These are phyloP conservation scores for Chrysoperla carnea DNA, from an alignment of 1,140 invertebrate species.

Conservation along the genomic window DNA sequence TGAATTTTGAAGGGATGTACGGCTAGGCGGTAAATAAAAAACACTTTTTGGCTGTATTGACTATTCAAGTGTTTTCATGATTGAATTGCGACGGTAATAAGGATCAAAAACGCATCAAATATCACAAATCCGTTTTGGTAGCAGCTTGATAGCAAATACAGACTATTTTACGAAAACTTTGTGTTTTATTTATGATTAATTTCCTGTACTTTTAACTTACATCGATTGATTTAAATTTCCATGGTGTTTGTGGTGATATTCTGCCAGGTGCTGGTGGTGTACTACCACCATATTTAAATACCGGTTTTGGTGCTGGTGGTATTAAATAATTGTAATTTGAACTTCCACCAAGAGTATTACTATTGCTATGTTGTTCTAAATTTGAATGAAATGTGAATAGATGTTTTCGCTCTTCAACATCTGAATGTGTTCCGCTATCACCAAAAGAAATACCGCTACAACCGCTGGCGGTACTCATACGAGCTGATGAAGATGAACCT, in stretches of 20 bases:
- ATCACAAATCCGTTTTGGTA: no score
- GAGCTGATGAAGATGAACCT: slow-evolving; percentile 59
- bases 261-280: slow-evolving; percentile 15
- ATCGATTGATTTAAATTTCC: slow-evolving; percentile 15
- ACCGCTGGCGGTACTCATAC: slow-evolving; percentile 54
- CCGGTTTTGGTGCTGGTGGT: slow-evolving; percentile 14
- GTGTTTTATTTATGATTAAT: no score
- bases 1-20: no score
- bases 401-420: slow-evolving; percentile 45
- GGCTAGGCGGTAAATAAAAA: no score
- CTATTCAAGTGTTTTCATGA: no score
- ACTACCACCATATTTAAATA: slow-evolving; percentile 8
- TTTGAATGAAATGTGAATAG: slow-evolving; percentile 10
- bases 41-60: no score
- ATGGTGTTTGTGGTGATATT: slow-evolving; percentile 12
- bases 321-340: neutral
- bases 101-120: no score
- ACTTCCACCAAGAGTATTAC: neutral
- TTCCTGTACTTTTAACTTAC: no score
- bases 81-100: no score
- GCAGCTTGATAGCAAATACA: no score
- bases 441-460: slow-evolving; percentile 58
- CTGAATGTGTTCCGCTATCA: slow-evolving; percentile 69
- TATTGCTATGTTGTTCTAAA: slow-evolving; percentile 19
- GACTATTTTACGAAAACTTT: no score